Evolutionary conservation across 1,140 invertebrate genomes (phyloP).

Genomic region (Thaumatotibia leucotreta): DNA sequence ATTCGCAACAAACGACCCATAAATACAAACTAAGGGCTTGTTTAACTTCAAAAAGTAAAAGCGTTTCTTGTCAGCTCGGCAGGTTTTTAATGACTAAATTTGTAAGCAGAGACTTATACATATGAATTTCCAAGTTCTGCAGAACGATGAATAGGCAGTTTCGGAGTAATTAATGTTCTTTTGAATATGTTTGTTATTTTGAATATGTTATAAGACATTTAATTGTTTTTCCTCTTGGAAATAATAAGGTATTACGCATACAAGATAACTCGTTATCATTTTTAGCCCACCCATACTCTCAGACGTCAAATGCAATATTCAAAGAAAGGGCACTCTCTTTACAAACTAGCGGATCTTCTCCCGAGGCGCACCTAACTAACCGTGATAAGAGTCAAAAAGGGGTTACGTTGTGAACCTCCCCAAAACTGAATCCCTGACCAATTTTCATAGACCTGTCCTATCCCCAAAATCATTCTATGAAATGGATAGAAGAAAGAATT

Average conservation of each 20-base stretch:
- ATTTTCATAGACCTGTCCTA: constrained; percentile 31
- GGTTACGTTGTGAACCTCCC: constrained; percentile 40
- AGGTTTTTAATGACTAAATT: constrained; percentile 37
- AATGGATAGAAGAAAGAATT: constrained; percentile 2
- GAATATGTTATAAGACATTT: too few relatives aligned
- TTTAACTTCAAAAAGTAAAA: constrained; percentile 19
- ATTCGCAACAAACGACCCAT: constrained; percentile 36
- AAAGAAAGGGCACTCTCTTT: constrained; percentile 42
- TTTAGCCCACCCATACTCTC: constrained; percentile 26
- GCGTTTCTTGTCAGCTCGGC: neutral
- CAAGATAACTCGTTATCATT: constrained; percentile 31
- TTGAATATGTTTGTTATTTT: constrained; percentile 5
- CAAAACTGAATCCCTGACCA: constrained; percentile 40
- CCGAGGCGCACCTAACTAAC: constrained; percentile 56
- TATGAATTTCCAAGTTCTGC: constrained; percentile 5
- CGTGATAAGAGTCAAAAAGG: constrained; percentile 57
- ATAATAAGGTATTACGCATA: constrained; percentile 25
- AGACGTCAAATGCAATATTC: constrained; percentile 58
- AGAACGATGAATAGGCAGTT: neutral
- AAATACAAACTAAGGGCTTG: constrained; percentile 38
- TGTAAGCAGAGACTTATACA: constrained; percentile 10
- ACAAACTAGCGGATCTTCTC: constrained; percentile 39
- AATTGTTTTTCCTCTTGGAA: constrained; percentile 2
- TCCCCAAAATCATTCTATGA: constrained; percentile 16
- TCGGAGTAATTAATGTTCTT: constrained; percentile 1